Percentiles rank a stretch among this genome's conserved stretches.
Evolutionary conservation across 2,113 vertebrate genomes (phyloP).

Genomic region (Ovis canadensis): DNA sequence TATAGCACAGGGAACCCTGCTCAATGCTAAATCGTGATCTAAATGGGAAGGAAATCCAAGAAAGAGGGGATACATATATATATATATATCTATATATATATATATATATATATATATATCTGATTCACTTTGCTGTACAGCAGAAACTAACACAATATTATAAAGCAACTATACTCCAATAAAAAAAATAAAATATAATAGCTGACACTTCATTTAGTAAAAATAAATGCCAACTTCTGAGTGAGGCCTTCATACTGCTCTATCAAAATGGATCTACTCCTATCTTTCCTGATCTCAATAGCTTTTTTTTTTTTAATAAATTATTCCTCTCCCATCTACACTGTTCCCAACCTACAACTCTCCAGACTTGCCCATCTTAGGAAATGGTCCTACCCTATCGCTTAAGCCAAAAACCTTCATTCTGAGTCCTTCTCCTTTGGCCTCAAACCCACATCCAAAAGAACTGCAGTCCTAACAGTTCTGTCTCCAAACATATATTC

Average conservation of each 20-base stretch:
- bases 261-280: background rate
- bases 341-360: background rate
- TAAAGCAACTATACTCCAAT: background rate
- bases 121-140: background rate
- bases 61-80: background rate
- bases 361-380: background rate
- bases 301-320: background rate
- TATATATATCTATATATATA: background rate
- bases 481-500: background rate
- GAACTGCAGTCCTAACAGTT: background rate
- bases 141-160: background rate
- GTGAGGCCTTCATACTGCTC: background rate
- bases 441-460: background rate
- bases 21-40: background rate
- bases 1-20: background rate
- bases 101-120: background rate
- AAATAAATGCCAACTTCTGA: background rate
- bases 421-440: background rate
- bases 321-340: background rate
- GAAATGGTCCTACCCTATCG: background rate
- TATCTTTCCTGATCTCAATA: background rate
- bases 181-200: background rate
- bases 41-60: background rate
- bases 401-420: background rate
- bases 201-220: background rate